A percentile compares a stretch with the other conserved stretches of the same genome.
phyloP scores from a whole-genome alignment of 2,113 vertebrate genomes.

The Planiliza haematocheilus region DNA sequence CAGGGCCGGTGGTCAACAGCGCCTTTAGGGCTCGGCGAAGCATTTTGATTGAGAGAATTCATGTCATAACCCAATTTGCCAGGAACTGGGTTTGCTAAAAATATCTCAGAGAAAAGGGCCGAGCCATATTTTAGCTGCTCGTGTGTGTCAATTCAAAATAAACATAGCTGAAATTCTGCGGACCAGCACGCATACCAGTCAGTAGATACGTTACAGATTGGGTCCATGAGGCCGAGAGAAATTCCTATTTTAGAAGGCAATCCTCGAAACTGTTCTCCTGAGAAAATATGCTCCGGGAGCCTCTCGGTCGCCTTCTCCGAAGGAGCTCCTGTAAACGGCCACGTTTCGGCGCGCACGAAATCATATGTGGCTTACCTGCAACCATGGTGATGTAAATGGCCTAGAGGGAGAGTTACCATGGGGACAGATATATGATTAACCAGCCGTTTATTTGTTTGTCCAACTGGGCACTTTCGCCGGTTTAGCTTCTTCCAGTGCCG shows the following conservation, averaged over 20 bases:
- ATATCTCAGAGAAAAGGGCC: conserved; percentile 56
- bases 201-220: conserved; percentile 25
- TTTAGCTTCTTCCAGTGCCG: conserved; percentile 54
- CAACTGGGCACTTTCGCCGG: conserved; percentile 57
- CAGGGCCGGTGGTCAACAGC: neutral
- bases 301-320: conserved; percentile 4
- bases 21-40: neutral
- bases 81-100: conserved; percentile 66
- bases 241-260: conserved; percentile 70
- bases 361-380: conserved; percentile 64
- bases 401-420: conserved; percentile 62
- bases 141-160: conserved; percentile 65
- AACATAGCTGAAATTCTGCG: conserved; percentile 65
- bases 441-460: conserved; percentile 65
- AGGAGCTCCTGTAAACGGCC: conserved; percentile 20
- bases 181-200: conserved; percentile 44
- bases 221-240: conserved; percentile 57
- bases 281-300: conserved; percentile 34
- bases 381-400: conserved; percentile 49
- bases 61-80: conserved; percentile 46
- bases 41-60: conserved; percentile 30
- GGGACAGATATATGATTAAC: conserved; percentile 70
- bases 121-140: conserved; percentile 55
- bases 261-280: conserved; percentile 11
- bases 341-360: conserved; percentile 32